Evolutionary conservation across 2,797 vertebrate genomes (phyloP).

Genomic region (Ctenopoma multispine): DNA sequence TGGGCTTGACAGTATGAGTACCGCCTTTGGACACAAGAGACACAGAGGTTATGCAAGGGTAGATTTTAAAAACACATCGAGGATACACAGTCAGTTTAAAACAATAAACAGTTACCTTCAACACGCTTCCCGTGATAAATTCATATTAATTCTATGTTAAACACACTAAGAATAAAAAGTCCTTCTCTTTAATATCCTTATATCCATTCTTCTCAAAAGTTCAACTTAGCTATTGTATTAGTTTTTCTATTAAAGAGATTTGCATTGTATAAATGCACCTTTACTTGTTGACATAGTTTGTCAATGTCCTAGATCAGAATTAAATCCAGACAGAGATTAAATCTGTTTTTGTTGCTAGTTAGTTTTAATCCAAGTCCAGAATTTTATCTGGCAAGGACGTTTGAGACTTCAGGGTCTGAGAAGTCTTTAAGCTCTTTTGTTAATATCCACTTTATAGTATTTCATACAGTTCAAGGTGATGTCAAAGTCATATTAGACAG

Average conservation of each 20-base stretch:
- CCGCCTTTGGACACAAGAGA: slow-evolving; percentile 27
- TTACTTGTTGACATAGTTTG: slow-evolving; percentile 1
- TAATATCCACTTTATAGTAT: not conserved
- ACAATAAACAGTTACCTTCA: not conserved
- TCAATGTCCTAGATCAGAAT: slow-evolving; percentile 2
- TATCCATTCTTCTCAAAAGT: not conserved
- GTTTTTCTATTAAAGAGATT: not conserved
- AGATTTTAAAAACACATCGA: not conserved
- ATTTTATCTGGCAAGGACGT: slow-evolving; percentile 32
- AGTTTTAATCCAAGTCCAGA: slow-evolving; percentile 31
- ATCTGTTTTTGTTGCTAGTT: slow-evolving; percentile 48
- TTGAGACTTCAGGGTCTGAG: slow-evolving; percentile 25
- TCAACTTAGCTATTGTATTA: not conserved
- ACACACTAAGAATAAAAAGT: not conserved
- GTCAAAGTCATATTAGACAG: slow-evolving; percentile 3
- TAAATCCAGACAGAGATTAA: slow-evolving; percentile 22
- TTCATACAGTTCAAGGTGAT: slow-evolving; percentile 18
- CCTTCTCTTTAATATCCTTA: not conserved
- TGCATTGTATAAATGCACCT: not conserved
- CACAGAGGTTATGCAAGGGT: slow-evolving; percentile 5
- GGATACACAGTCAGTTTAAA: not conserved
- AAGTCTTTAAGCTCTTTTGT: slow-evolving; percentile 31
- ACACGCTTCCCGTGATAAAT: not conserved
- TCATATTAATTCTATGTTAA: not conserved
- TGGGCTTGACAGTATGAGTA: slow-evolving; percentile 1